A percentile compares a stretch with the other conserved stretches of the same genome.
phyloP scores from a whole-genome alignment of 2,797 vertebrate species.

The Stomatorhinus walkeri region DNA sequence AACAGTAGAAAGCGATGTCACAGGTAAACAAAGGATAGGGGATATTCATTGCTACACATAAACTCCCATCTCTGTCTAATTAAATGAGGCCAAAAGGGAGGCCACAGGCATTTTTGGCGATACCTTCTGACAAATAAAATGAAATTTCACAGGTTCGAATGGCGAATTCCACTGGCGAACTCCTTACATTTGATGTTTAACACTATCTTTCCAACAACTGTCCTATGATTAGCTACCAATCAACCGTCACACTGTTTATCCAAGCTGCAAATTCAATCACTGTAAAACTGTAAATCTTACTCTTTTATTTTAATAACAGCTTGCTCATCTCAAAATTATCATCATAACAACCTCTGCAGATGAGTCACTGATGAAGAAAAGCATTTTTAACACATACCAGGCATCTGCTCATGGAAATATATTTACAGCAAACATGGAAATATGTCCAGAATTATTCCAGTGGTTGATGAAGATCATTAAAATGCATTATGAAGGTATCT shows the following conservation, averaged over 20 bases:
- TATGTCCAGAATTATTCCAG: background rate
- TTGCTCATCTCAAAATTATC: constrained; percentile 3
- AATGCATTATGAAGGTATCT: background rate
- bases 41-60: constrained; percentile 18
- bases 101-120: constrained; percentile 14
- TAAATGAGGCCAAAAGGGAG: background rate
- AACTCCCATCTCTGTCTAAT: background rate
- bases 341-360: background rate
- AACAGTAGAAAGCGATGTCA: constrained; percentile 13
- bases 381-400: background rate
- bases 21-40: constrained; percentile 4
- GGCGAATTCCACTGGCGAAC: constrained; percentile 25
- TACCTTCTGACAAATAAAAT: constrained; percentile 25
- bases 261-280: background rate
- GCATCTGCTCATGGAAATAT: background rate
- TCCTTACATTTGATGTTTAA: constrained; percentile 18
- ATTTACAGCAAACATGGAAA: background rate
- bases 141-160: constrained; percentile 21
- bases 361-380: background rate
- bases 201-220: constrained; percentile 28
- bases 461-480: background rate
- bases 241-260: background rate
- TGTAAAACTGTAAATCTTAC: background rate
- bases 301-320: constrained; percentile 14
- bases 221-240: constrained; percentile 16